Evolutionary conservation across 2,113 vertebrate genomes (phyloP), one percentile per base, ranked within the genome.

Genomic region (Rutilus rutilus): DNA sequence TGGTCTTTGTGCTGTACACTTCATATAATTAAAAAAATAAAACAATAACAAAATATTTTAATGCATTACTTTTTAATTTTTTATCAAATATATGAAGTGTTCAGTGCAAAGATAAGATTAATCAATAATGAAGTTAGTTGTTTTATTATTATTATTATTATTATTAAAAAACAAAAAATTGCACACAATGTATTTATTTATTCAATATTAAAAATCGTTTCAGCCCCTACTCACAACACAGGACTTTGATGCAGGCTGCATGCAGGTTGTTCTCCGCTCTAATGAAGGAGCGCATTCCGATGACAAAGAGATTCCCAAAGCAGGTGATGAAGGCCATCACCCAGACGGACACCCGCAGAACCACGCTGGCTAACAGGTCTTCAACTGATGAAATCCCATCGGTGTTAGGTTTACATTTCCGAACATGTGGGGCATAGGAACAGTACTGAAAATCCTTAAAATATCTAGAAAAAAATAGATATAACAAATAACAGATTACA

Each of bases 321-420:
- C 95, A 96, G 36, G 95, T 97, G 79, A 96, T 93, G 91, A 95
- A 95, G 87, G 95, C 96, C 91, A 96, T 96, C 90, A 97, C 95
- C 96, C 96, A 97, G 62, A 97, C 94, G 23, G 94, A 97, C 84
- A 96, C 94, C 62, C 95, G 93, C 84, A 97, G 95, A 86, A 97
- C 93, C n/a, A 90, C 85, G 91, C 94, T 96, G 69, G 96, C 95
- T 90, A 96, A 91, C 83, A 97, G 93, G 91, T 97, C 94, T 91
- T 97, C 96, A 86, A 96, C 95, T 67, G 95, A 96, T 50, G 96
- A 97, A 91, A 97, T 95, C 23, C 96, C 95, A 0, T 96, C 96
- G 33, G 95, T 96, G 93, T 95, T 94, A 87, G 96, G 96, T 88
- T 95, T 96, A 89, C 96, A 96, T 86, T 95, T 94, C 89, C 92